Evolutionary conservation across 2,888 invertebrate genomes (phyloP), one percentile per base, ranked within the genome.

Genomic region (Oithona nana): DNA sequence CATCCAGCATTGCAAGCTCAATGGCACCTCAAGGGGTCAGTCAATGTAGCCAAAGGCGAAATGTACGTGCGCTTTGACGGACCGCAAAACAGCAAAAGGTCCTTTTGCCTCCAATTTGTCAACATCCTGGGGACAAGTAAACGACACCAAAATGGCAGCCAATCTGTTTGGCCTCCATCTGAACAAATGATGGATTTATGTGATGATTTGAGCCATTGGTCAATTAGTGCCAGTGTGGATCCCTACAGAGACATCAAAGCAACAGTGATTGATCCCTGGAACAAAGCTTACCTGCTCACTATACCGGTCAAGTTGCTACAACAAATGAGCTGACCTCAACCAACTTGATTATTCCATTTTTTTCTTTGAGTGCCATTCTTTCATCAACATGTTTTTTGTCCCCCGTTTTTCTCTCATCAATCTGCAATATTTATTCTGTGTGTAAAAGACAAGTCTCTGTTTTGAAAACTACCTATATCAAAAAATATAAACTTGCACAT

Each of bases 181-280:
- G 26, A 24, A 16, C 24, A 54, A 4, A 54, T 24, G 26, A 54
- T 54, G 54, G 26, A 20, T 2, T 16, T 24, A 16, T 54, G 54
- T 26, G 22, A 20, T 6, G 54, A 54, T 26, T 26, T 59, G 8
- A 24, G 24, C 22, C 22, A 50, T 11, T 59, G 59, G 59, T 26
- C 22, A 13, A 26, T 59, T 6, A 22, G 29, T 22, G 50, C 29
- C 3, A 26, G 48, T 24, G 50, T 59, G 48, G 50, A 59, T 50
- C 59, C 59, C 6, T 50, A 4, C 49, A 50, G 24, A 13, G 24
- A 59, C 22, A 59, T 59, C 49, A 20, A 48, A 16, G 49, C 49
- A 16, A 59, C 59, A 11, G 28, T 59, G n/a, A 24, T 48, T n/a
- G 59, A 59, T 50, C 59, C 59, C 8, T 59, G 59, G 59, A 24